phyloP scores from a whole-genome alignment of 2,888 invertebrate species.

The Hymenopus coronatus region DNA sequence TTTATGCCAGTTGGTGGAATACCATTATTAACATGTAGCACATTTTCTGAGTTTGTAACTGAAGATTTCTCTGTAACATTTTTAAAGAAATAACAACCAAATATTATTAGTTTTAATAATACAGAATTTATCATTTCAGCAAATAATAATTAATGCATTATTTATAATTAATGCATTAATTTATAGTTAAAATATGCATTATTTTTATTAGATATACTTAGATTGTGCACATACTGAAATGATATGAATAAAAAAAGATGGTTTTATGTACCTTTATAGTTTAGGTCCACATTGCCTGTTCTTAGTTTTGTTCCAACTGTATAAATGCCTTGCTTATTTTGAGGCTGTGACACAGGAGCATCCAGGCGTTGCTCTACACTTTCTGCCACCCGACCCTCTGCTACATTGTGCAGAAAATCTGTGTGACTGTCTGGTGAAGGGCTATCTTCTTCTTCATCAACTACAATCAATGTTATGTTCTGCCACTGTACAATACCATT shows the following conservation, averaged over 20 bases:
- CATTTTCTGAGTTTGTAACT: not conserved
- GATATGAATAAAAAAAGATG: not conserved
- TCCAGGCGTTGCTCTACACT: not conserved
- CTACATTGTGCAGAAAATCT: not conserved
- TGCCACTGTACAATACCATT: conserved; percentile 34
- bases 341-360: not conserved
- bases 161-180: too few relatives aligned
- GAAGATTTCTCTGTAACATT: not conserved
- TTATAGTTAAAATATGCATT: too few relatives aligned
- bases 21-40: not conserved
- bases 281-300: not conserved
- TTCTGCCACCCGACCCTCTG: conserved; percentile 14
- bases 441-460: not conserved
- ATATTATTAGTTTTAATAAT: too few relatives aligned
- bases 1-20: conserved; percentile 38
- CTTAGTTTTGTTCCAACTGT: not conserved
- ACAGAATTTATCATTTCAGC: not conserved
- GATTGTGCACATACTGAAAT: not conserved
- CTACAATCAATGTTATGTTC: conserved; percentile 38
- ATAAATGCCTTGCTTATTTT: not conserved
- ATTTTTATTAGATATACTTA: too few relatives aligned
- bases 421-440: not conserved
- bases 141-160: not conserved
- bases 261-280: not conserved
- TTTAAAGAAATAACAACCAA: too few relatives aligned